Evolutionary conservation across 2,797 vertebrate genomes (phyloP).

Genomic region (Melanotaenia boesemani): DNA sequence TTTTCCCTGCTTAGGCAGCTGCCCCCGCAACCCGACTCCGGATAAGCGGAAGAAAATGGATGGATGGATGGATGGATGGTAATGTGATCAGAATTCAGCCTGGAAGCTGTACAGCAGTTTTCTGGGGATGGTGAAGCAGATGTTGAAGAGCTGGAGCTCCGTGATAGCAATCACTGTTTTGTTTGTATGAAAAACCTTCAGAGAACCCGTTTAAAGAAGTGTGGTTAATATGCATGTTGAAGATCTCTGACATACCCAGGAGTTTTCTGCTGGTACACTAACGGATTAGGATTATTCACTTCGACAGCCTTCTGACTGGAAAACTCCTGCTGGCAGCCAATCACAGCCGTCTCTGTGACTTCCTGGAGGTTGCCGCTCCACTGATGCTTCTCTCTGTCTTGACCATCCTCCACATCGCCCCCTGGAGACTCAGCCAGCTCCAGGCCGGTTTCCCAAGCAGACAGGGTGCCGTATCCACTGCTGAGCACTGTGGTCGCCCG

Average conservation of each 20-base stretch:
- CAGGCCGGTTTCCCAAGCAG: conserved; percentile 78
- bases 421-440: conserved; percentile 50
- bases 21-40: too few relatives aligned
- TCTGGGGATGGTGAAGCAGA: too few relatives aligned
- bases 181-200: too few relatives aligned
- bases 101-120: too few relatives aligned
- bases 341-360: conserved; percentile 34
- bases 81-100: too few relatives aligned
- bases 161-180: too few relatives aligned
- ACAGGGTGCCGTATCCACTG: conserved; percentile 91
- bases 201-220: too few relatives aligned
- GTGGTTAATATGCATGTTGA: not conserved
- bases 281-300: conserved; percentile 23
- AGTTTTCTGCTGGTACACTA: conserved; percentile 66
- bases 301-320: conserved; percentile 13
- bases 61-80: too few relatives aligned
- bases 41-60: too few relatives aligned
- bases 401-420: conserved; percentile 31
- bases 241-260: conserved; percentile 65
- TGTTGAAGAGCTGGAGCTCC: too few relatives aligned
- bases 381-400: conserved; percentile 37
- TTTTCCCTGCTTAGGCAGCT: too few relatives aligned
- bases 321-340: conserved; percentile 40
- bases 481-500: conserved; percentile 82
- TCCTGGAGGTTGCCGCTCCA: conserved; percentile 59